Conservation (phyloP, 2,113 vertebrate genomes). For the Campylorhamphus procurvoides region DNA sequence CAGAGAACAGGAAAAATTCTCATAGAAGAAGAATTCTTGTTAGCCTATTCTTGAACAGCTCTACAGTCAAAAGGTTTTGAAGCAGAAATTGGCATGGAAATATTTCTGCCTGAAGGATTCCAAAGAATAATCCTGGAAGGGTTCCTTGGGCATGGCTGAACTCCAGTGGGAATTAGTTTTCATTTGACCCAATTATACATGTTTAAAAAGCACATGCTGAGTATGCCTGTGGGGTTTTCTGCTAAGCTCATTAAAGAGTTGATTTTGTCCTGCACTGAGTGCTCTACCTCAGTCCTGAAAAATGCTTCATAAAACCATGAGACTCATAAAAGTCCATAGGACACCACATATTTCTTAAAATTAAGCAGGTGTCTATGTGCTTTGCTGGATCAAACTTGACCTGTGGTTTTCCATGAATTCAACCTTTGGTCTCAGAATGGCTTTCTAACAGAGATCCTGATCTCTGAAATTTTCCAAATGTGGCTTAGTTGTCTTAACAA, state of each 20-base stretch:
- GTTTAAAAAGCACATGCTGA: conserved; percentile 52
- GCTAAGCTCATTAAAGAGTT: conserved; percentile 52
- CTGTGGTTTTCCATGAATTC: not conserved
- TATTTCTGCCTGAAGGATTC: conserved; percentile 62
- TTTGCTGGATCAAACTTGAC: not conserved
- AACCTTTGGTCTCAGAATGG: not conserved
- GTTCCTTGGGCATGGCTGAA: conserved; percentile 34
- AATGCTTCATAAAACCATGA: conserved; percentile 9
- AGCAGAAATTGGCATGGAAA: conserved; percentile 33
- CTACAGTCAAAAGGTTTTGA: conserved; percentile 47
- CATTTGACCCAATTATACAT: conserved; percentile 63
- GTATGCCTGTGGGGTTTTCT: conserved; percentile 43
- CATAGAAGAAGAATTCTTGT: conserved; percentile 20
- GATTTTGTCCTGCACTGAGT: not conserved
- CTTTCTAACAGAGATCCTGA: not conserved
- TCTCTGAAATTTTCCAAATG: not conserved
- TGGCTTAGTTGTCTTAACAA: not conserved
- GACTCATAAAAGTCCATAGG: not conserved
- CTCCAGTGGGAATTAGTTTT: conserved; percentile 64
- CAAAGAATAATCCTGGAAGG: conserved; percentile 60
- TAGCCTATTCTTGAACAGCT: conserved; percentile 15
- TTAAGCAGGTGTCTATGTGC: not conserved
- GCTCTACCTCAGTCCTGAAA: conserved; percentile 30
- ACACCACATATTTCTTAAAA: not conserved
- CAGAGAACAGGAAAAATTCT: conserved; percentile 12